Base-by-base conservation (phyloP, 2,888 invertebrate species). In the Dolomedes plantarius region DNA sequence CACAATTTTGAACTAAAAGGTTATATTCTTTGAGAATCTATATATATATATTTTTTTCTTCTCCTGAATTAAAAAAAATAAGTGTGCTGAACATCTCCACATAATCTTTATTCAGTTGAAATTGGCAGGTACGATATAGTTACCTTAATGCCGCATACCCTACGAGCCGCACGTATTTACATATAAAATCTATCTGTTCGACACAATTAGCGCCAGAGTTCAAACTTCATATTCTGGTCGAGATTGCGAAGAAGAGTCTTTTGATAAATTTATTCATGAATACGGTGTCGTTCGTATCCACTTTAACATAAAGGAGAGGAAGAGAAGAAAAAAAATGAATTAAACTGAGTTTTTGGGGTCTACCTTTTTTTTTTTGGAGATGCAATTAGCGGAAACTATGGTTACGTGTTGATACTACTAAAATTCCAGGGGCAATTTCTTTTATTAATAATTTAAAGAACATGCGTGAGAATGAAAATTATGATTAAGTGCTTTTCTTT, bases 211-310 rank as follows among this genome's bases (percentile, higher is more conserved):
- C n/a, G n/a, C n/a, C n/a, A n/a, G 36, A 9, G 5, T 36, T 9
- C 9, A 9, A 36, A 2, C 16, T 46, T 16, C 13, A 46, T 16
- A 46, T 46, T 46, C 11, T 11, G 16, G 16, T 46, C 46, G 16
- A 46, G 46, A 46, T 6, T 13, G 9, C 46, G 7, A 46, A 2
- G 46, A 13, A 7, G 46, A 6, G 7, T 36, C 68, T 68, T 68
- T 68, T 3, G n/a, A 68, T 36, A 68, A 68, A 68, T 68, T 16
- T 68, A 68, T 68, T 68, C 68, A 68, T 68, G 68, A 68, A 31
- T 19, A 32, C 68, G 36, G 19, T 32, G 68, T 36, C 68, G 36
- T 68, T 68, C 68, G 36, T 68, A 68, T 36, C 68, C 23, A 19
- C 68, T 31, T 68, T 31, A 11, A 19, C 36, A 16, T 39, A 32